These are phyloP conservation scores for Colinus virginianus DNA, from an alignment of 2,113 vertebrate genomes.

Conservation along the genomic window DNA sequence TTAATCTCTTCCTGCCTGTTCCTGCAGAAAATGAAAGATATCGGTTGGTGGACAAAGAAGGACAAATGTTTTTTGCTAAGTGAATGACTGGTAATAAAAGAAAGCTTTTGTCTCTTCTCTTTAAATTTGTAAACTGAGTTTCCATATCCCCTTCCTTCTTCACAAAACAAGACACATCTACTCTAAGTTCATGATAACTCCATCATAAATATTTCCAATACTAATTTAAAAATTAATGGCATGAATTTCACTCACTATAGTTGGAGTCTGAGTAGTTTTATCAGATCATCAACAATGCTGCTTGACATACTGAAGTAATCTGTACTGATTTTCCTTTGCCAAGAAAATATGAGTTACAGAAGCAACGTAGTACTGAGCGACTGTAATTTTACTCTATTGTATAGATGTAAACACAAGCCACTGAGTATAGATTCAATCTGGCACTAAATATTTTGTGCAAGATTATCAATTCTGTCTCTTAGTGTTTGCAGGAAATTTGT, in stretches of 20 bases:
- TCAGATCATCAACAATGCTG: neutral
- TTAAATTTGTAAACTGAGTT: neutral
- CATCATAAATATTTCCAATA: neutral
- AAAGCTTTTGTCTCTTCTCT: neutral
- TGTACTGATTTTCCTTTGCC: neutral
- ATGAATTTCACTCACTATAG: neutral
- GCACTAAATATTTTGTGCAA: neutral
- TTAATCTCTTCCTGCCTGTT: neutral
- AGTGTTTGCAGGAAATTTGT: neutral
- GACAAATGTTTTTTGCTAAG: neutral
- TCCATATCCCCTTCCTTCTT: neutral
- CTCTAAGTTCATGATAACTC: neutral
- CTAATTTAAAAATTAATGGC: neutral
- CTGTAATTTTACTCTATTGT: neutral
- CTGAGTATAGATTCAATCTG: neutral
- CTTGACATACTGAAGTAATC: neutral
- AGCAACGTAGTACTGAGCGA: neutral
- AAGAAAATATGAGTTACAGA: neutral
- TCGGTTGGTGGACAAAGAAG: neutral
- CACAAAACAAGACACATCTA: neutral
- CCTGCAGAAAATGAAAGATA: neutral
- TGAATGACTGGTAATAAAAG: neutral
- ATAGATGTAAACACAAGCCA: neutral
- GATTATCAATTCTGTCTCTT: neutral
- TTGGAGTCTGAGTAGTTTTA: neutral